Percentiles rank a stretch among this genome's conserved stretches.
Conservation (phyloP, 2,797 vertebrate species). For the Periophthalmus magnuspinnatus region DNA sequence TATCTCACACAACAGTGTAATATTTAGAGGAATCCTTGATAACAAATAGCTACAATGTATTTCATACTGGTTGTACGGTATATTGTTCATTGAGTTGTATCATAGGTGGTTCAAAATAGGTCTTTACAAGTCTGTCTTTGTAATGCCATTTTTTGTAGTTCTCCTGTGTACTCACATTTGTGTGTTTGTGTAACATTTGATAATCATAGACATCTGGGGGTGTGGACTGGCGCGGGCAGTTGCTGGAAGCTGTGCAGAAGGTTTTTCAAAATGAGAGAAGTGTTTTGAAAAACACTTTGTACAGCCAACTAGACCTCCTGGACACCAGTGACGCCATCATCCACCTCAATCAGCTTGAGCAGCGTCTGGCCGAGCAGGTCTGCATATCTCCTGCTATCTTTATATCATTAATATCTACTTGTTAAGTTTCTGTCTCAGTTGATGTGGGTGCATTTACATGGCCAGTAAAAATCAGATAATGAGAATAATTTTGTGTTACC, state of each 20-base stretch:
- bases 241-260: slow-evolving; percentile 84
- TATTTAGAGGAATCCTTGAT: not conserved
- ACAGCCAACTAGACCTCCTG: slow-evolving; percentile 81
- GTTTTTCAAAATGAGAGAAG: slow-evolving; percentile 84
- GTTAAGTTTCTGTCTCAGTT: not conserved
- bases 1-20: not conserved
- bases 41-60: no score
- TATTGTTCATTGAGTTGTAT: not conserved
- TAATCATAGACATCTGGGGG: slow-evolving; percentile 49
- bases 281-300: slow-evolving; percentile 80
- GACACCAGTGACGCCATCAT: slow-evolving; percentile 80
- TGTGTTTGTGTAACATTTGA: no score
- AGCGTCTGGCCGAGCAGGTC: slow-evolving; percentile 87
- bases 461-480: no score
- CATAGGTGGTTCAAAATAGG: no score
- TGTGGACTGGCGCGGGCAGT: slow-evolving; percentile 86
- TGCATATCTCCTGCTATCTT: slow-evolving; percentile 9
- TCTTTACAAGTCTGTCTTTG: no score
- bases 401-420: not conserved
- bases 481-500: no score
- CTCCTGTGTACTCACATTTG: not conserved
- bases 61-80: no score
- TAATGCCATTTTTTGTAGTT: not conserved
- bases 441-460: no score
- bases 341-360: slow-evolving; percentile 85